Evolutionary conservation across 2,888 invertebrate species (phyloP).

Genomic region (Cheilosia scutellata): DNA sequence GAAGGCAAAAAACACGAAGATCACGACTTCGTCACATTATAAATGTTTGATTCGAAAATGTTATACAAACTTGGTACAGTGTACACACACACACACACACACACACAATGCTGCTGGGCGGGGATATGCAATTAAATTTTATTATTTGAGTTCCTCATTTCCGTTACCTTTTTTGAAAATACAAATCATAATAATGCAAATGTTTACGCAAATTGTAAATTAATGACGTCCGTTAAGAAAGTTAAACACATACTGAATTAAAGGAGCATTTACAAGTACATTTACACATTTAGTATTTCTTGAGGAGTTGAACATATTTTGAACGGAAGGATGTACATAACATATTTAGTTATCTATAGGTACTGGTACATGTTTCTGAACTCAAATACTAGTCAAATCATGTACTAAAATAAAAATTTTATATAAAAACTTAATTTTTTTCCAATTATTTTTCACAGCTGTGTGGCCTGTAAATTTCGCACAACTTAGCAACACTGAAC

Average conservation of each 20-base stretch:
- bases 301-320: no score
- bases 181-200: neutral
- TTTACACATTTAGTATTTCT: no score
- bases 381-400: no score
- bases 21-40: neutral
- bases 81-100: neutral
- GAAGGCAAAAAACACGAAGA: slow-evolving; percentile 11
- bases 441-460: no score
- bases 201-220: neutral
- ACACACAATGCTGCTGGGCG: neutral
- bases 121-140: slow-evolving; percentile 2
- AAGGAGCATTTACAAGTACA: no score
- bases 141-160: neutral
- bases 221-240: neutral
- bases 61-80: neutral
- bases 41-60: slow-evolving; percentile 17
- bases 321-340: no score
- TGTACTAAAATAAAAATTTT: no score
- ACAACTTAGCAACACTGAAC: no score
- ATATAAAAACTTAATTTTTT: no score
- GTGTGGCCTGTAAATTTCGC: no score
- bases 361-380: no score
- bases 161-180: slow-evolving; percentile 1
- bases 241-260: neutral
- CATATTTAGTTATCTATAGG: no score